Evolutionary conservation across 1,140 invertebrate species (phyloP), one percentile per base, ranked within the genome.

Genomic region (Drosophila parvula): DNA sequence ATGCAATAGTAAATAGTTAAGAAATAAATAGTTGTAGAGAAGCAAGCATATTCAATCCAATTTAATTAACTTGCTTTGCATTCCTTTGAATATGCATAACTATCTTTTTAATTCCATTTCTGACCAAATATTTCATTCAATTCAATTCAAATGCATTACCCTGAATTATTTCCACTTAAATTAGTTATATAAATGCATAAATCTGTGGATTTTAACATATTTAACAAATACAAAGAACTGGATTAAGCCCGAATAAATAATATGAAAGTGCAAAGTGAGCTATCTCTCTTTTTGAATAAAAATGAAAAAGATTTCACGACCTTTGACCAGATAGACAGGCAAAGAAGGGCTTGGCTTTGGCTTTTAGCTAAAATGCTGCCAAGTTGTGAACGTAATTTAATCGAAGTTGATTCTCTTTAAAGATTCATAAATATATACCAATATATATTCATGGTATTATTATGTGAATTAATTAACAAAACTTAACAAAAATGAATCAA

Each of bases 241-340:
- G 6, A 41, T 22, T 40, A 22, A 18, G 3, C 0, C 14, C 2
- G 18, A 28, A n/a, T 41, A 41, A 43, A 50, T 34, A 62, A 48
- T 68, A 43, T 40, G 34, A 22, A 22, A 22, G 22, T 22, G 22
- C 1, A 22, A 22, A 22, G n/a, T n/a, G n/a, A n/a, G n/a, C n/a
- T n/a, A 11, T 18, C 22, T 9, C 38, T 53, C 53, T 18, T 18
- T 18, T 44, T 16, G 7, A 74, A 65, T 14, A 22, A 14, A 60
- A 50, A 27, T 34, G 28, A 34, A 61, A 61, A 40, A 62, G 22
- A 62, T 36, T 34, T 43, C 34, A 43, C 30, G 57, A 50, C 57
- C 43, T 56, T 61, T 70, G 57, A 36, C 27, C 28, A 44, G 41
- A 73, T 56, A 53, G 38, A n/a, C n/a, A 57, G 51, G 51, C 58